Evolutionary conservation across 2,797 vertebrate species (phyloP), one percentile per base, ranked within the genome.

Genomic region (Falco cherrug): DNA sequence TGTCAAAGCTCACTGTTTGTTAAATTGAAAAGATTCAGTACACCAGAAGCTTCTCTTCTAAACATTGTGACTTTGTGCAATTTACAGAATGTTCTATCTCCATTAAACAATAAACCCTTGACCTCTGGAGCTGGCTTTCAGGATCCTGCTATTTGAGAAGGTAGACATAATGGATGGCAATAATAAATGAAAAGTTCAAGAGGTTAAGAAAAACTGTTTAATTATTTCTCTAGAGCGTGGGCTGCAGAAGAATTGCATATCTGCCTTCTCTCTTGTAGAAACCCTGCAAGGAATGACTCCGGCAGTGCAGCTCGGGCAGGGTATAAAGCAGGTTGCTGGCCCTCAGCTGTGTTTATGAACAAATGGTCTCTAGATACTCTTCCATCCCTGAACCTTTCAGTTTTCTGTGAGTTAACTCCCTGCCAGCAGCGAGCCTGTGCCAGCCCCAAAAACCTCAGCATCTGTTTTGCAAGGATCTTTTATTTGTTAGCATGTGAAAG

Each of bases 1-100:
- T 98, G 98, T 98, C 97, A 98, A 95, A 97, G 97, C 98, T 98
- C 98, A 98, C 97, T 98, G 98, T 98, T 98, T 98, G 98, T 97
- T 97, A 97, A 98, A 97, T 98, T 98, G 97, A 97, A 98, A 97
- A 97, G 97, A 98, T 97, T 98, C 97, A 97, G 98, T 97, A 97
- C 97, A 98, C 97, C 98, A 98, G 98, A 98, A 98, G 98, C 98
- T 98, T 98, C 98, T 98, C 97, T 98, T 98, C 97, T 98, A 98
- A 98, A 98, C 98, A 98, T 98, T 98, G 98, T 98, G 98, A 98
- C 98, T 98, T 98, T 85, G 93, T 98, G 97, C 98, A 98, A 98
- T 98, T 98, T 98, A 98, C 98, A 98, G 98, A 98, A 98, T 98
- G 98, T 98, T 98, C 98, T 98, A 98, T 98, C 98, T 98, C 98